These are phyloP conservation scores for Zaprionus ghesquierei DNA, from an alignment of 1,140 invertebrate species.

Conservation along the genomic window DNA sequence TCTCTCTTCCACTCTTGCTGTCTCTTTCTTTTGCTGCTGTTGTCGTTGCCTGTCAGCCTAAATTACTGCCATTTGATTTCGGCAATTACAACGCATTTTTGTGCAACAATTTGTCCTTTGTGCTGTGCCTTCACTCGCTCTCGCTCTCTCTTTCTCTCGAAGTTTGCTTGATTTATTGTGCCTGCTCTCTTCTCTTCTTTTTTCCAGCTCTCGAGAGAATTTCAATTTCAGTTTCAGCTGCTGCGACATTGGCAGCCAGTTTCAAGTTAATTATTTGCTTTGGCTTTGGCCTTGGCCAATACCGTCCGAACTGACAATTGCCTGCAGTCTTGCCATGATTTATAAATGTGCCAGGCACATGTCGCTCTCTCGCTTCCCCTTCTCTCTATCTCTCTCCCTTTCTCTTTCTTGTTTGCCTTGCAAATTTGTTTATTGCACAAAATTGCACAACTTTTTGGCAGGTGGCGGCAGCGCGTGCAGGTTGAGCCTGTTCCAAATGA, in stretches of 20 bases:
- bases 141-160: not conserved
- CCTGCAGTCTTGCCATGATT: constrained; percentile 56
- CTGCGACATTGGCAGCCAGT: constrained; percentile 54
- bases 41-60: constrained; percentile 63
- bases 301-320: constrained; percentile 38
- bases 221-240: constrained; percentile 62
- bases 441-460: constrained; percentile 43
- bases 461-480: too few relatives aligned
- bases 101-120: constrained; percentile 70
- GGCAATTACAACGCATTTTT: constrained; percentile 79
- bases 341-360: constrained; percentile 14
- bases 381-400: not conserved
- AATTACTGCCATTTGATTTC: constrained; percentile 77
- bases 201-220: constrained; percentile 30
- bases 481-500: constrained; percentile 49
- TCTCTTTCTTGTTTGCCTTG: not conserved
- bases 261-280: constrained; percentile 72
- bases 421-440: constrained; percentile 23
- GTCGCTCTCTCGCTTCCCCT: not conserved
- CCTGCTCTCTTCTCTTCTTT: constrained; percentile 1
- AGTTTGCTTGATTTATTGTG: constrained; percentile 46
- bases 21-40: not conserved
- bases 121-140: not conserved
- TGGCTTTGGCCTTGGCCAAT: constrained; percentile 62
- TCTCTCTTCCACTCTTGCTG: constrained; percentile 1